Evolutionary conservation across 1,140 invertebrate species (phyloP), one percentile per base, ranked within the genome.

Genomic region (Oreohelix idahoensis): DNA sequence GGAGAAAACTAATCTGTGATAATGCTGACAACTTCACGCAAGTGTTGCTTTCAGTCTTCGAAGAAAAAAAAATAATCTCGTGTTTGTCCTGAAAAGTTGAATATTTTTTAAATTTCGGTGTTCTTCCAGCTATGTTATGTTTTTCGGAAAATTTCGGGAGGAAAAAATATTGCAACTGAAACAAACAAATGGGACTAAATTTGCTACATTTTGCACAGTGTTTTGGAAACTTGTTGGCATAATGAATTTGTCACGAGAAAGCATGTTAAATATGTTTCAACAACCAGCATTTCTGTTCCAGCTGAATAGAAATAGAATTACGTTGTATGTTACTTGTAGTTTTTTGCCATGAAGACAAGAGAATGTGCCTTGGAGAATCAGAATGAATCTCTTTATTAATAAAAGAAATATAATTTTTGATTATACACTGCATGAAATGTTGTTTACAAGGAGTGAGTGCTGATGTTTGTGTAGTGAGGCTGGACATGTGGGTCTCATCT

Each of bases 301-400:
- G 32, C 23, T 71, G 38, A 8, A 13, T 35, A n/a, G 23, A 23
- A 35, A 71, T 39, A 71, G 32, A 36, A 71, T 13, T 39, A 35
- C 1, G 1, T 39, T 73, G 71, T 32, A 39, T 76, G 45, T 51
- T 76, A 49, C 36, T 35, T 23, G 10, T 11, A 45, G 10, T 76
- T 10, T 49, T 76, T 49, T 49, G 29, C 74, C 45, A 45, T 26
- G 36, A 73, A 73, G 23, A 73, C 26, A 76, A 76, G 74, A 76
- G 74, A 35, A 76, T 53, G 74, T 76, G 74, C 74, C 74, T 76
- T 76, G 74, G 73, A 75, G 73, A 75, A 75, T 45, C n/a, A 29
- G 53, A 32, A 66, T 66, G 63, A 66, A 76, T 35, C 74, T 76
- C 74, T 49, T 38, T 70, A 53, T 70, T 42, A 5, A 39, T 42